Base-by-base conservation (phyloP, 2,113 vertebrate genomes). In the Scolopax mira region DNA sequence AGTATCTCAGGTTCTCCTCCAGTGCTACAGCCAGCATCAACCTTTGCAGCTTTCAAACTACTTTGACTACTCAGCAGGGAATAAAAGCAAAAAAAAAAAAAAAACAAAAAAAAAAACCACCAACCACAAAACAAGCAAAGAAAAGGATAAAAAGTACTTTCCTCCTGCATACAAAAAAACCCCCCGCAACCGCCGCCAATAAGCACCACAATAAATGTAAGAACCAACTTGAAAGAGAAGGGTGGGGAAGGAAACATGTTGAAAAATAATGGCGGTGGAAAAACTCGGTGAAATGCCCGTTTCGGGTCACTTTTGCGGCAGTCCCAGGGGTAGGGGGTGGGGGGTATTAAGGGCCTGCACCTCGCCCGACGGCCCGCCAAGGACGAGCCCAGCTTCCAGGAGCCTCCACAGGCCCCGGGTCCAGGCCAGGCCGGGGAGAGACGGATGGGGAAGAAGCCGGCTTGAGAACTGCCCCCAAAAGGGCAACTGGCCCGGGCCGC, bases 221-320 rank as follows among this genome's bases (percentile, higher is more conserved):
- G 21, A 41, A 84, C 39, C 39, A 85, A 28, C 58, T 5, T 6
- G 0, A 57, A 66, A 10, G 22, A 9, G 4, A 48, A 11, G 11
- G 7, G 15, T 0, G 3, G 25, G 35, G n/a, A 60, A 54, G 35
- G 35, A 31, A 88, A 41, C 54, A 7, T 3, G 57, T 2, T 3
- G 7, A 23, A 14, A 10, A 21, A 10, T 0, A 17, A 41, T 6
- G 1, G 24, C 3, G 6, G 18, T 3, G 18, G 8, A 5, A 85
- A 42, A 52, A 44, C 5, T 16, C 6, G 6, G 9, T 1, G 0
- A 54, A 75, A 72, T 1, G 27, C 55, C 57, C 13, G 2, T 39
- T 52, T 52, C 9, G 17, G 42, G n/a, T 30, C 62, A n/a, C 8
- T 51, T 49, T 49, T 5, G 12, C 14, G 1, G 18, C 1, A 1